Percentiles rank a stretch among this genome's conserved stretches.
Evolutionary conservation across 2,888 invertebrate species (phyloP).

Genomic region (Drosophila nr. perissopoda): DNA sequence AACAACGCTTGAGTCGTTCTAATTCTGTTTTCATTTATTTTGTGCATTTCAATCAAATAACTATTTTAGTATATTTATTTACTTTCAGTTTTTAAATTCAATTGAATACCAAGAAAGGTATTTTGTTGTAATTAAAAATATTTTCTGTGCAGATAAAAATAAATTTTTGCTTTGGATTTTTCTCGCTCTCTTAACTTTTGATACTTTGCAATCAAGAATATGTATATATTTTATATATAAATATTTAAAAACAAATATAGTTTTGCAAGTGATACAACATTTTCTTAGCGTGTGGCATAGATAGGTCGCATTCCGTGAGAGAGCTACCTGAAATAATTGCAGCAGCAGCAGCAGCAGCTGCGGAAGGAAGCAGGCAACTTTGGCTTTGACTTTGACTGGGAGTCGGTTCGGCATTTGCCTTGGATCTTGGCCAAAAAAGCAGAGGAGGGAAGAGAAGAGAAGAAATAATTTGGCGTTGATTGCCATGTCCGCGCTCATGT

Average conservation of each 20-base stretch:
- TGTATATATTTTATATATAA: too few relatives aligned
- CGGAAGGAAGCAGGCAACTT: slow-evolving; percentile 50
- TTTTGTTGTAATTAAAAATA: neutral
- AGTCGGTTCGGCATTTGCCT: slow-evolving; percentile 9
- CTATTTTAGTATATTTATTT: neutral
- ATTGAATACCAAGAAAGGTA: neutral
- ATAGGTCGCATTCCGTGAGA: slow-evolving; percentile 40
- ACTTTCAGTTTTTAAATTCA: neutral
- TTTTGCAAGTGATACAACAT: neutral
- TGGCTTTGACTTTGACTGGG: neutral
- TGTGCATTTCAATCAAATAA: neutral
- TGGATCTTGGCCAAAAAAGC: slow-evolving; percentile 3
- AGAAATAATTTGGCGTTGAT: slow-evolving; percentile 80
- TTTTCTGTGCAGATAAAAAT: accelerated
- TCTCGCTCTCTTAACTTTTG: neutral
- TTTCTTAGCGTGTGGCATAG: slow-evolving; percentile 37
- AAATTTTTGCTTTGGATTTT: neutral
- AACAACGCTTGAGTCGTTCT: neutral
- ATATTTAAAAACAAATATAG: neutral
- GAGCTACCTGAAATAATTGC: slow-evolving; percentile 80
- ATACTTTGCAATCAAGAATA: neutral
- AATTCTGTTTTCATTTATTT: neutral
- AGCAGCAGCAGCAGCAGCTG: slow-evolving; percentile 58
- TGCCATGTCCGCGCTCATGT: slow-evolving; percentile 79
- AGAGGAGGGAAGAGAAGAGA: neutral